Base-by-base conservation (phyloP, 2,797 vertebrate genomes). In the Busarellus nigricollis region DNA sequence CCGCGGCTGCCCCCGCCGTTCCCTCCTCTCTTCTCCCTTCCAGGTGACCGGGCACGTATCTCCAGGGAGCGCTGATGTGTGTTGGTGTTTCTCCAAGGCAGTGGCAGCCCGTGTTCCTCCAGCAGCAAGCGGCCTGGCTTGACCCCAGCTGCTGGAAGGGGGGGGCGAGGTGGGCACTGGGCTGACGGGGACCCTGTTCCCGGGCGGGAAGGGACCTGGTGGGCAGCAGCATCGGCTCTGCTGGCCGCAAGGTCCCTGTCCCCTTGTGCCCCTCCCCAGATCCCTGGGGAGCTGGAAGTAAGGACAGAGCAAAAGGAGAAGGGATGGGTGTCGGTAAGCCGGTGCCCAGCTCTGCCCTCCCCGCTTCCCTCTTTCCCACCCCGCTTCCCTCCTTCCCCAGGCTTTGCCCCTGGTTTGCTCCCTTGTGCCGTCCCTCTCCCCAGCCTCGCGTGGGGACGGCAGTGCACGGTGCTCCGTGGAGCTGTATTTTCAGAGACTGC, bases 401-500 rank as follows among this genome's bases (percentile, higher is more conserved):
- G 28, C 65, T 17, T 54, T 31, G 69, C 76, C 67, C 1, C 2
- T 0, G 57, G 18, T n/a, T 67, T 10, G 1, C 29, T 52, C 37
- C 52, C 80, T 40, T 10, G 0, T 2, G 2, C 80, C 40, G 14
- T 55, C 72, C 52, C 58, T 19, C 33, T 57, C 50, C 62, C 82
- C 55, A 37, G 87, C 35, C 77, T 6, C 6, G 12, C 2, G 11
- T 1, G 5, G 87, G 59, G 71, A 38, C 2, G 15, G 69, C 7
- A 0, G 78, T 15, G 50, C 70, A 8, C 19, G 49, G 61, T 59
- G 93, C 87, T 90, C 95, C 8, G 0, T 6, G 71, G 92, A 93
- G 89, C 96, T 91, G 94, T 78, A 94, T 95, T 95, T 95, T 91
- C 97, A 93, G 97, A 93, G 91, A 91, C 96, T 96, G 96, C 69